phyloP scores from a whole-genome alignment of 2,888 invertebrate species.

The Drosophila colorata region DNA sequence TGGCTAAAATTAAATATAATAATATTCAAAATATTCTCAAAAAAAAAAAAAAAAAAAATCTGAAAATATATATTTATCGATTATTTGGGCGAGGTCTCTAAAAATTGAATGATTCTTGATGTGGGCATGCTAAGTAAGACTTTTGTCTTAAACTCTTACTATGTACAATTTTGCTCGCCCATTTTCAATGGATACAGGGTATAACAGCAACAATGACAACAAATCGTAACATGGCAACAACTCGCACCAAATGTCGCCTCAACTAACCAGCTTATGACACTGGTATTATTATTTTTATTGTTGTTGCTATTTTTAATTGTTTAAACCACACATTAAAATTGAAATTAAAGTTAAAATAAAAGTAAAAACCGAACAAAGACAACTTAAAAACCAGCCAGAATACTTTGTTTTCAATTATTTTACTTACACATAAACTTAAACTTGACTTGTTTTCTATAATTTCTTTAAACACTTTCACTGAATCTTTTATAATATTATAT shows the following conservation, averaged over 20 bases:
- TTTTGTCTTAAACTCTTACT: too few species aligned
- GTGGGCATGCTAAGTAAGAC: too few species aligned
- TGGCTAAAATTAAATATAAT: too few species aligned
- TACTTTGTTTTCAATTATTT: neutral
- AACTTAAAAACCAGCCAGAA: slow-evolving; percentile 26
- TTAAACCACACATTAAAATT: slow-evolving; percentile 27
- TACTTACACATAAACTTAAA: neutral
- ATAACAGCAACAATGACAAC: slow-evolving; percentile 15
- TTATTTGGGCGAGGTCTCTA: too few species aligned
- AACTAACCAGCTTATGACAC: slow-evolving; percentile 47
- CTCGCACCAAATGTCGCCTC: slow-evolving; percentile 33
- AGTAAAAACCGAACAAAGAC: neutral
- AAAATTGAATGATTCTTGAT: too few species aligned
- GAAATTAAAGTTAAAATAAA: slow-evolving; percentile 1
- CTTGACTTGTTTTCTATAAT: neutral
- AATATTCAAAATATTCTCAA: too few species aligned
- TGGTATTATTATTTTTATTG: slow-evolving; percentile 24
- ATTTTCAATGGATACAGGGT: neutral
- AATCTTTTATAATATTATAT: neutral
- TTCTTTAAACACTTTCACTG: slow-evolving; percentile 23
- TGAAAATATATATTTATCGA: too few species aligned
- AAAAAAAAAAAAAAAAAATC: too few species aligned
- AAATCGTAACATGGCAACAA: slow-evolving; percentile 46
- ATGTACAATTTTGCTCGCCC: neutral
- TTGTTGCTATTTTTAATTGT: slow-evolving; percentile 44